A percentile compares a stretch with the other conserved stretches of the same genome.
Evolutionary conservation across 23 tunicate species (phyloP).

Genomic region (Aplidium turbinatum): DNA sequence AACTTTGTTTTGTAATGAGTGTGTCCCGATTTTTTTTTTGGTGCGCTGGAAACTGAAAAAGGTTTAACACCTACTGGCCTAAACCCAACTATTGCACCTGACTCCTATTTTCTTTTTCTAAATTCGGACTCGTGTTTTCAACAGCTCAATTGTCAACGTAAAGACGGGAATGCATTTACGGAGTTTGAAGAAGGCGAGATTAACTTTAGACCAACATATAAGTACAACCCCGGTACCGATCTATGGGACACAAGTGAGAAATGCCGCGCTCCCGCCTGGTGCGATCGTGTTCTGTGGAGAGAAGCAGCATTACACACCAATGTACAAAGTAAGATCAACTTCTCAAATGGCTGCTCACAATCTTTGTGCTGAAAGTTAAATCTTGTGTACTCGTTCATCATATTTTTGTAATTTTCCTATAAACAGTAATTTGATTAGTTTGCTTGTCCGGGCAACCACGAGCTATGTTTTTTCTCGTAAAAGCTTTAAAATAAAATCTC

Average conservation of each 20-base stretch:
- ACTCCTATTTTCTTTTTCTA: not conserved
- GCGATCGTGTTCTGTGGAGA: constrained; percentile 84
- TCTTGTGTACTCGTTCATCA: no score
- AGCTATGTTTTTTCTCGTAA: no score
- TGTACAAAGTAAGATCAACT: constrained; percentile 14
- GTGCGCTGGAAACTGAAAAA: no score
- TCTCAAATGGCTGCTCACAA: no score
- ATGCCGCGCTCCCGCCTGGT: constrained; percentile 89
- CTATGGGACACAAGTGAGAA: constrained; percentile 86
- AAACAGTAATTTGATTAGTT: no score
- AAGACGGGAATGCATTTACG: constrained; percentile 38
- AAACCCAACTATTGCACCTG: not conserved
- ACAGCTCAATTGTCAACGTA: constrained; percentile 31
- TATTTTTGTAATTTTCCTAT: no score
- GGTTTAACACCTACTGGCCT: no score
- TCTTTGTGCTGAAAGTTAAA: no score
- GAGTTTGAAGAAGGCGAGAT: constrained; percentile 70
- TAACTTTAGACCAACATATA: constrained; percentile 85
- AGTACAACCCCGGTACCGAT: constrained; percentile 86
- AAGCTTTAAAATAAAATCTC: no score
- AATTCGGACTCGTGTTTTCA: not conserved
- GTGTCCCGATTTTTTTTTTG: no score
- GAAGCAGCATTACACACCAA: constrained; percentile 12
- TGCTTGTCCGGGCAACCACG: no score
- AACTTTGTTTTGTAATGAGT: no score